Evolutionary conservation across 2,888 invertebrate genomes (phyloP), one percentile per base, ranked within the genome.

Genomic region (Crepidodera aurea): DNA sequence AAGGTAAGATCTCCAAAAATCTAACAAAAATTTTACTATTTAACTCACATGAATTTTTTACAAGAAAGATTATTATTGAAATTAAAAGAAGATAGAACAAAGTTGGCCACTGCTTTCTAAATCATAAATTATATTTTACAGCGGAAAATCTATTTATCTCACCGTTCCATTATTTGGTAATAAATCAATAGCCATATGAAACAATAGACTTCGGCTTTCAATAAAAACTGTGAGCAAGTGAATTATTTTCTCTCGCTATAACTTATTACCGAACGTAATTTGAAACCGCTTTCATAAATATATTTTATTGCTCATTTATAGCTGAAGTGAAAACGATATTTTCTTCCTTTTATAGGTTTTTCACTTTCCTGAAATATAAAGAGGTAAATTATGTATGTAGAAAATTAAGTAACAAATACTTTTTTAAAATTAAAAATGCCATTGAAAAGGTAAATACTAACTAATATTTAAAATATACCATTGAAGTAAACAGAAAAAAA

Each of bases 261-360:
- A 44, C 44, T 44, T 44, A 44, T 44, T 44, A 44, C 42, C 2
- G n/a, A 22, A n/a, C 7, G 25, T 12, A 44, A 22, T 44, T 44
- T 19, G 19, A 44, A 12, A 44, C n/a, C 44, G 44, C 44, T 44
- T 44, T 44, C 44, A 25, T 44, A n/a, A 44, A 44, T 22, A 44
- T 12, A 44, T 34, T 13, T 34, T 44, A 44, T 3, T 44, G n/a
- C 42, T 19, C 18, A 8, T 22, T 13, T 22, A 22, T 44, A 22
- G 8, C 15, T 22, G n/a, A 44, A 42, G 42, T 42, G 44, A 44
- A 44, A 44, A 44, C 44, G 22, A 44, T 7, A 25, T 44, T 44
- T 44, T 22, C 19, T 44, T 19, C 25, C 12, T 4, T 44, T 22
- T 22, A 10, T 34, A 13, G 12, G 4, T 34, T 34, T 34, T 34